Base-by-base conservation (phyloP, 2,113 vertebrate genomes). In the Ardeotis arabs region DNA sequence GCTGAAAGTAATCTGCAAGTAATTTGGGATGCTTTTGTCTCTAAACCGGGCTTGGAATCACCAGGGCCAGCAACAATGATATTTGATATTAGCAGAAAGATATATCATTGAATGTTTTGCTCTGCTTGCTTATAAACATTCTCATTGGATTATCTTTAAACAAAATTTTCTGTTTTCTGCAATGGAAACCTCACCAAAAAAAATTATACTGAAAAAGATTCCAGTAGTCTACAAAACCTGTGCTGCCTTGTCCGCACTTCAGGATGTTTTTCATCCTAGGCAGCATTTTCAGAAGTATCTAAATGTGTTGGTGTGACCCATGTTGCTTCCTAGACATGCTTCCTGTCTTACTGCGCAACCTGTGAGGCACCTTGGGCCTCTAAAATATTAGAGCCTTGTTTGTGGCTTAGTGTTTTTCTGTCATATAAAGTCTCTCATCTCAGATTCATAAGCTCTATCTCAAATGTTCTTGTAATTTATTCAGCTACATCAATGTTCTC, bases 1-100 rank as follows among this genome's bases (percentile, higher is more conserved):
- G 76, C 81, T 96, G 90, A 77, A 70, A 87, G 33, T 94, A 89
- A 55, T 78, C 68, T 92, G 90, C 83, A 92, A 94, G 79, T 76
- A 86, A 84, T 91, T 93, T 88, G 76, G 45, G 73, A 45, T 83
- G 87, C 47, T 22, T 68, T 84, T 75, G 33, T 89, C 94, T 87
- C 76, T 81, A 68, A 82, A 76, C 70, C 17, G 20, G 58, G 53
- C 80, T 80, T 79, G 67, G 81, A 76, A 52, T 72, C 68, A 62
- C 62, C 68, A 72, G 20, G 15, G 21, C 74, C 47, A 87, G 80
- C 59, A 86, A 68, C 52, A 63, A 55, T 21, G 44, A 60, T 74
- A 83, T 72, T 73, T 91, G 52, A 89, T 94, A 88, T 60, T 89
- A 93, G 41, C 60, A 41, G 84, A 85, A 95, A 91, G 87, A 89